Percentiles rank a stretch among this genome's conserved stretches.
Evolutionary conservation across 2,113 vertebrate species (phyloP).

Genomic region (Neotoma lepida): DNA sequence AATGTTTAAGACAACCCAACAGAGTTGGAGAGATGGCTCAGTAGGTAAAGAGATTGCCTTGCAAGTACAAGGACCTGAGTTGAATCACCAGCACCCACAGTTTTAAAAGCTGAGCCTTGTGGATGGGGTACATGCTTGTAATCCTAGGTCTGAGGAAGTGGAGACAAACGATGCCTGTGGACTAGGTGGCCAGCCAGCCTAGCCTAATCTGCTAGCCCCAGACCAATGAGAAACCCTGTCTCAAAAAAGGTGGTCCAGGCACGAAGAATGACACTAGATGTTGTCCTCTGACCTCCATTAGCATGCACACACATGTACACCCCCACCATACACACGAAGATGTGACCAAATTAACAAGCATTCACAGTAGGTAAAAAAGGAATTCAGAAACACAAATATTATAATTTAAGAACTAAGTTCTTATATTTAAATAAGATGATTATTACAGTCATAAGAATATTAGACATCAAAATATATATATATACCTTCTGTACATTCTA

Average conservation of each 20-base stretch:
- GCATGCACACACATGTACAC: neutral
- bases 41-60: neutral
- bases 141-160: neutral
- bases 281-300: neutral
- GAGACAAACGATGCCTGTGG: neutral
- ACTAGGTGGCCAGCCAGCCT: neutral
- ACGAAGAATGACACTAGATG: neutral
- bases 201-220: neutral
- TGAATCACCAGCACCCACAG: neutral
- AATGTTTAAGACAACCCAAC: constrained; percentile 37
- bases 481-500: neutral
- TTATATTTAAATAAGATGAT: constrained; percentile 51
- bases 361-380: constrained; percentile 32
- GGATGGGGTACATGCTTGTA: neutral
- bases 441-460: neutral
- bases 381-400: constrained; percentile 23
- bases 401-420: neutral
- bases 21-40: neutral
- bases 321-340: neutral
- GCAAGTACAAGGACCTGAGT: neutral
- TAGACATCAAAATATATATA: constrained; percentile 3
- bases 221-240: neutral
- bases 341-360: neutral
- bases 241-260: neutral
- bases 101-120: neutral